Evolutionary conservation across 1,140 invertebrate genomes (phyloP).

Genomic region (Augochlora pura): DNA sequence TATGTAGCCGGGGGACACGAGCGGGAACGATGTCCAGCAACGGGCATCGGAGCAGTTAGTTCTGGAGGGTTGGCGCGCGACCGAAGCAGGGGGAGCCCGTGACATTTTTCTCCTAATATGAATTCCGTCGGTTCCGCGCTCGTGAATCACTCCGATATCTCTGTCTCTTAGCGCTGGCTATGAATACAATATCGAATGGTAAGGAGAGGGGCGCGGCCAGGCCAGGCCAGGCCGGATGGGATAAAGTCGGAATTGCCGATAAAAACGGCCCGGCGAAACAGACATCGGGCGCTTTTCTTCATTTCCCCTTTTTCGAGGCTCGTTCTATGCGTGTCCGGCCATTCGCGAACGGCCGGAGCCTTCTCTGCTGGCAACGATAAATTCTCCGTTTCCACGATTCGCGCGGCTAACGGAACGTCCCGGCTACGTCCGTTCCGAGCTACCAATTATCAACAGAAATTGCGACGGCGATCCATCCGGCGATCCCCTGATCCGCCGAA

Average conservation of each 20-base stretch:
- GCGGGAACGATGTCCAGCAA: not conserved
- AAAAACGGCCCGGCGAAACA: constrained; percentile 64
- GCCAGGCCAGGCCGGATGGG: constrained; percentile 44
- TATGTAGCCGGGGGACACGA: constrained; percentile 5
- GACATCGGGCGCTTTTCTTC: constrained; percentile 37
- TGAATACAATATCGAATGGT: constrained; percentile 71
- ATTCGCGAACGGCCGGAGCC: not conserved
- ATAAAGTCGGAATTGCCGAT: constrained; percentile 63
- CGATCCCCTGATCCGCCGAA: no score
- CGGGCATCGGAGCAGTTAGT: constrained; percentile 36
- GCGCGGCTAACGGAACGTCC: no score
- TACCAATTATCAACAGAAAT: no score
- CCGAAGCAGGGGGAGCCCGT: not conserved
- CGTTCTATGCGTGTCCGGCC: constrained; percentile 5
- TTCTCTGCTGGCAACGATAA: not conserved
- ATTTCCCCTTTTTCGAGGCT: constrained; percentile 39
- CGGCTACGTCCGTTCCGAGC: no score
- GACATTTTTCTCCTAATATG: constrained; percentile 66
- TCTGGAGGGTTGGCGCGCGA: constrained; percentile 11
- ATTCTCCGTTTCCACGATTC: not conserved
- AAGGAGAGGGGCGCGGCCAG: constrained; percentile 49
- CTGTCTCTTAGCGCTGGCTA: constrained; percentile 63
- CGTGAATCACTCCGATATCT: constrained; percentile 69
- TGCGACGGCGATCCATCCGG: no score
- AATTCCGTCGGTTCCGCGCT: constrained; percentile 57